phyloP scores from a whole-genome alignment of 1,140 invertebrate species.

The Cylas formicarius region DNA sequence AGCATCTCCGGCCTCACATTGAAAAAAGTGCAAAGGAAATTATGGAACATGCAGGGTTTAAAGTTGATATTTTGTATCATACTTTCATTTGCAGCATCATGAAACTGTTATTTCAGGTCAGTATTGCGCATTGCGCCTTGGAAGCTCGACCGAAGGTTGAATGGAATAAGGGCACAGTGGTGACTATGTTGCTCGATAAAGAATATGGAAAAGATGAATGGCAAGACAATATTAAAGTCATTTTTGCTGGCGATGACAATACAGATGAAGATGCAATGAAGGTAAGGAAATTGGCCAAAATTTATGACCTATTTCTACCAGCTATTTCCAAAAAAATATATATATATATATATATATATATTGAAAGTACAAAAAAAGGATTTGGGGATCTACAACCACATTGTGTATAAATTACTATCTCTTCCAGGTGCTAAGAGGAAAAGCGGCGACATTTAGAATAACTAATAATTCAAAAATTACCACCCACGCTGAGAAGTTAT shows the following conservation, averaged over 20 bases:
- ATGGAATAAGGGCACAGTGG: constrained; percentile 27
- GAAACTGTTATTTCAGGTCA: no score
- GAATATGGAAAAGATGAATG: constrained; percentile 21
- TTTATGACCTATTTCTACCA: background rate
- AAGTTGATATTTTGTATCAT: no score
- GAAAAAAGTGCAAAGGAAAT: constrained; percentile 18
- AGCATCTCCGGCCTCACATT: constrained; percentile 16
- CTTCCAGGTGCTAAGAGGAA: constrained; percentile 20
- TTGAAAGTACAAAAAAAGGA: no score
- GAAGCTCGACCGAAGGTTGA: constrained; percentile 25
- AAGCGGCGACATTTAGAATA: constrained; percentile 22
- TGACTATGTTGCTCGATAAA: constrained; percentile 16
- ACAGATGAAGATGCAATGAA: constrained; percentile 28
- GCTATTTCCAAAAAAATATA: no score
- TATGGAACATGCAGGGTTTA: constrained; percentile 22
- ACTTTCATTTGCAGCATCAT: no score
- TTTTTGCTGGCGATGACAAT: constrained; percentile 27
- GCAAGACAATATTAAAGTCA: constrained; percentile 21
- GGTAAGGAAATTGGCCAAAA: constrained; percentile 7
- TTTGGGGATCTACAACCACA: no score
- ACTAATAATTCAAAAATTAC: constrained; percentile 8
- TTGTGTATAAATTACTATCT: no score
- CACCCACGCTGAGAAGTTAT: constrained; percentile 19
- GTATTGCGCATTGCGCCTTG: constrained; percentile 24
- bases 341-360: no score